Evolutionary conservation across 1,140 invertebrate genomes (phyloP), one percentile per base, ranked within the genome.

Genomic region (Trichonephila inaurata): DNA sequence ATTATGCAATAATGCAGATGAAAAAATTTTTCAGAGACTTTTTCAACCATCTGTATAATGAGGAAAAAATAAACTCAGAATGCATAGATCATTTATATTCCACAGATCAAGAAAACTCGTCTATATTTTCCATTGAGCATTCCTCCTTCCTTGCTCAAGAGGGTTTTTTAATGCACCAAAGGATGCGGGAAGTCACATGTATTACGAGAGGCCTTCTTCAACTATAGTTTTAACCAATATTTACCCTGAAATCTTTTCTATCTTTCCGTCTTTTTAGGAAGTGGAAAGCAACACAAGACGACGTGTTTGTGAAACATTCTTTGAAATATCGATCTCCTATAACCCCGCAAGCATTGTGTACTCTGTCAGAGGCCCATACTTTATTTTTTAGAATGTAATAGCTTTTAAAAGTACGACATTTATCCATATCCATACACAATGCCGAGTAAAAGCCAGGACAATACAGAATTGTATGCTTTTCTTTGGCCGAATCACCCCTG

Each of bases 321-420:
- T 85, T 85, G 58, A 85, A 60, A 61, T 60, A 60, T 85, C 83
- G 83, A 85, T 61, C 83, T 33, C 18, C 72, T 6, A 19, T 77
- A 85, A 16, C 24, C 51, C 58, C 83, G n/a, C n/a, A 21, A 85
- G 83, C 83, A 85, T 61, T 85, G 83, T 85, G 44, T 60, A 10
- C n/a, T 58, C 12, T 85, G 58, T 18, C 83, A 85, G 58, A 60
- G 33, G 19, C 51, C 44, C n/a, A 21, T 24, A 24, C 83, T 85
- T 85, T 60, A 60, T 58, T 85, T 85, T 85, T 85, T 61, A 60
- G 51, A 85, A 85, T 60, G 83, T 60, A 61, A 24, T 85, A 24
- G 83, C 83, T 85, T 85, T 61, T 85, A 85, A 85, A 85, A 85
- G 10, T 85, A 28, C 61, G 83, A 60, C 83, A 24, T 85, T 85